These are phyloP conservation scores for Thymallus thymallus DNA, from an alignment of 2,113 vertebrate genomes.

Conservation along the genomic window DNA sequence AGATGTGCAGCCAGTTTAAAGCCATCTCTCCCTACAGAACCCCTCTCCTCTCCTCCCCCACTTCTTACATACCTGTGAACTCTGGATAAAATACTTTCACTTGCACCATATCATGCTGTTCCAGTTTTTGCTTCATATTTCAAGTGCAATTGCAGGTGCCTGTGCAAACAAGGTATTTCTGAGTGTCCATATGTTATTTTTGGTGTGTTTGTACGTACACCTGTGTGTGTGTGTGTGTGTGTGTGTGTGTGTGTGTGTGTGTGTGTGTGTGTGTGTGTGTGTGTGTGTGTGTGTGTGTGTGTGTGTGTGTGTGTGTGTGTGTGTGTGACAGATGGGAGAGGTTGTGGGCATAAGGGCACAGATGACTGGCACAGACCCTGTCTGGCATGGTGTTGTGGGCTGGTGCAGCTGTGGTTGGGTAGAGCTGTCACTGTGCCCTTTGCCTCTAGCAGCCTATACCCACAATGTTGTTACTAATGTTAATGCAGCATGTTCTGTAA, in stretches of 20 bases:
- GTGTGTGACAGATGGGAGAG: background rate
- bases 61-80: background rate
- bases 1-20: constrained; percentile 61
- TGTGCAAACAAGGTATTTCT: background rate
- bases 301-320: too few relatives aligned
- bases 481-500: too few relatives aligned
- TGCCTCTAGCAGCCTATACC: too few relatives aligned
- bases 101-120: background rate
- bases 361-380: background rate
- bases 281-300: too few relatives aligned
- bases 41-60: background rate
- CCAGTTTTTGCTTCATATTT: background rate
- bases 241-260: too few relatives aligned
- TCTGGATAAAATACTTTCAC: background rate
- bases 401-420: constrained; percentile 2
- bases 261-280: too few relatives aligned
- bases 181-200: background rate
- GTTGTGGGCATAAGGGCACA: background rate
- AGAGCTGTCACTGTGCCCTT: too few relatives aligned
- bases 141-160: background rate
- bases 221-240: too few relatives aligned
- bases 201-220: too few relatives aligned
- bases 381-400: background rate
- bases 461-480: too few relatives aligned
- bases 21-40: background rate